Evolutionary conservation across 2,888 invertebrate species (phyloP).

Genomic region (Nemotelus nigrinus): DNA sequence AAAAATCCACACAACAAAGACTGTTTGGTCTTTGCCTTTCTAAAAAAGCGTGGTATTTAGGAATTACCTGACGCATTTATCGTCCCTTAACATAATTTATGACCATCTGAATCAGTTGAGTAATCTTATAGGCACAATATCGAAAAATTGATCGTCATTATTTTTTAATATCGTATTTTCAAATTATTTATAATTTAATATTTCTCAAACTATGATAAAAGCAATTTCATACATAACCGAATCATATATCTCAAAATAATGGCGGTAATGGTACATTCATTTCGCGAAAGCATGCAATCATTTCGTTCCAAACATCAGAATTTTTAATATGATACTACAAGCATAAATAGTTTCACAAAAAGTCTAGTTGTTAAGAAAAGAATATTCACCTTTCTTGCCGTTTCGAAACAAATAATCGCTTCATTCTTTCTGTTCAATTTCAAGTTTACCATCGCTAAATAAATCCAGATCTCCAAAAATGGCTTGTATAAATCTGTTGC

Average conservation of each 20-base stretch:
- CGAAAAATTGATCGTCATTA: too few relatives aligned
- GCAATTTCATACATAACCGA: too few relatives aligned
- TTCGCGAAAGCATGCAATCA: constrained; percentile 22
- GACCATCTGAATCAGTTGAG: too few relatives aligned
- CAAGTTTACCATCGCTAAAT: constrained; percentile 41
- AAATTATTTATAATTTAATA: background rate
- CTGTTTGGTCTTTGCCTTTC: too few relatives aligned
- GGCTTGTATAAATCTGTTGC: constrained; percentile 29
- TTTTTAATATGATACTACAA: constrained; percentile 21
- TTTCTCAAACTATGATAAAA: too few relatives aligned
- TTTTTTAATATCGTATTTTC: background rate
- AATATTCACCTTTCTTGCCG: constrained; percentile 28
- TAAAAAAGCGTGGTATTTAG: too few relatives aligned
- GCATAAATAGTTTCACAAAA: too few relatives aligned
- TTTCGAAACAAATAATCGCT: constrained; percentile 38
- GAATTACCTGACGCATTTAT: too few relatives aligned
- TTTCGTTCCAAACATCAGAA: constrained; percentile 39
- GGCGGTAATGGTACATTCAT: constrained; percentile 7
- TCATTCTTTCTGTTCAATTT: constrained; percentile 20
- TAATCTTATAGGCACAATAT: too few relatives aligned
- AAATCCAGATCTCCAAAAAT: constrained; percentile 42
- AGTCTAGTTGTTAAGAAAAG: background rate
- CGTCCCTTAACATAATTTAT: too few relatives aligned
- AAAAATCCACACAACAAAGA: too few relatives aligned
- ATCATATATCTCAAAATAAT: background rate